phyloP scores from a whole-genome alignment of 2,888 invertebrate genomes.

The Lamellibrachia satsuma region DNA sequence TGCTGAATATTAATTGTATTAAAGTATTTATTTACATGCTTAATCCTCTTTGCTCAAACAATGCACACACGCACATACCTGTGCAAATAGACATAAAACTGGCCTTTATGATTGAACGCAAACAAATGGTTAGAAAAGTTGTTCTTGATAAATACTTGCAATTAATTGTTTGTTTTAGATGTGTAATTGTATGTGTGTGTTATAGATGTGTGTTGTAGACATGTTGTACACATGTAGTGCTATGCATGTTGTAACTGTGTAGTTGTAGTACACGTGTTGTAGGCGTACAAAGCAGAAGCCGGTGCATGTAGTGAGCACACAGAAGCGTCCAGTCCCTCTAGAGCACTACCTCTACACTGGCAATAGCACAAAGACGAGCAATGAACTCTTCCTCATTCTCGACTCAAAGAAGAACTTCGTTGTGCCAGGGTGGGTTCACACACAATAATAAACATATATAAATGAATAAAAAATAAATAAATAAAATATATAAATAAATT shows the following conservation, averaged over 20 bases:
- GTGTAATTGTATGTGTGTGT: background rate
- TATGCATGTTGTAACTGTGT: background rate
- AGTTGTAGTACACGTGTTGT: background rate
- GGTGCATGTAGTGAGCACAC: slow-evolving; percentile 90
- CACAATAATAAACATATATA: too few relatives aligned
- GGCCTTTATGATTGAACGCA: too few relatives aligned
- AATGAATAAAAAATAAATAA: too few relatives aligned
- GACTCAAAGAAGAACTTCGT: slow-evolving; percentile 81
- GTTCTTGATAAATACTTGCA: too few relatives aligned
- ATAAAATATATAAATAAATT: too few relatives aligned
- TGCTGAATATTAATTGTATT: too few relatives aligned
- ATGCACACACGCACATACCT: too few relatives aligned
- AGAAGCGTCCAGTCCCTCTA: slow-evolving; percentile 92
- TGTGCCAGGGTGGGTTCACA: slow-evolving; percentile 69
- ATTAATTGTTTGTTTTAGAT: background rate
- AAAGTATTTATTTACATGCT: too few relatives aligned
- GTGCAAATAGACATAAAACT: too few relatives aligned
- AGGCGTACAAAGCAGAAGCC: slow-evolving; percentile 76
- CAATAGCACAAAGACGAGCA: slow-evolving; percentile 65
- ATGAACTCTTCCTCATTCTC: slow-evolving; percentile 76
- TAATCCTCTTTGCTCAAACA: too few relatives aligned
- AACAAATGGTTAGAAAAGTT: too few relatives aligned
- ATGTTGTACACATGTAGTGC: background rate
- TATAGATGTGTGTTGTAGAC: too few relatives aligned
- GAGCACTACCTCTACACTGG: slow-evolving; percentile 90